phyloP scores from a whole-genome alignment of 2,888 invertebrate species.

The Megamerina dolium region DNA sequence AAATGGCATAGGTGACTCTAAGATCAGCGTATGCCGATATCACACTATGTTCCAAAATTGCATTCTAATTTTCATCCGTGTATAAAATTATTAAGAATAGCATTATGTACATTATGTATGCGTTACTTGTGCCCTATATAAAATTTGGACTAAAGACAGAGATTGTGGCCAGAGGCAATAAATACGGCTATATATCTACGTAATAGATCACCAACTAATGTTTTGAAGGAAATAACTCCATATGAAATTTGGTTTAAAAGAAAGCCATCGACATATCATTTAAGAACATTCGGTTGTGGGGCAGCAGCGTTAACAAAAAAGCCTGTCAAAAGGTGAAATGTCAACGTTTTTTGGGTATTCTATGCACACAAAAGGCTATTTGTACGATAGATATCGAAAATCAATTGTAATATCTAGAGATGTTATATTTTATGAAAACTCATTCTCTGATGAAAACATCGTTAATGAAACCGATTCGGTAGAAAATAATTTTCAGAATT shows the following conservation, averaged over 20 bases:
- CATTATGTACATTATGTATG: slow-evolving; percentile 7
- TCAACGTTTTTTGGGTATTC: slow-evolving; percentile 17
- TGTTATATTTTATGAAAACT: slow-evolving; percentile 19
- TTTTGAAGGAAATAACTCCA: too few relatives aligned
- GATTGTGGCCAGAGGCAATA: slow-evolving; percentile 21
- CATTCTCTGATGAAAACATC: slow-evolving; percentile 4
- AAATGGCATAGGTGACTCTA: too few relatives aligned
- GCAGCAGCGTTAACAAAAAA: slow-evolving; percentile 14
- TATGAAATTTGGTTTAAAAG: neutral
- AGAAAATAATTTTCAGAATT: too few relatives aligned
- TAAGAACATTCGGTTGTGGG: slow-evolving; percentile 16
- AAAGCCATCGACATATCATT: slow-evolving; percentile 8
- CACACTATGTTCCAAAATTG: slow-evolving; percentile 11
- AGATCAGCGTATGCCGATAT: slow-evolving; percentile 9
- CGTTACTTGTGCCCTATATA: slow-evolving; percentile 7
- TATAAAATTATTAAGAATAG: slow-evolving; percentile 13
- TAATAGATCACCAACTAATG: slow-evolving; percentile 21
- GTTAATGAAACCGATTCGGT: neutral
- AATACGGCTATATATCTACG: slow-evolving; percentile 20
- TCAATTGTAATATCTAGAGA: slow-evolving; percentile 15
- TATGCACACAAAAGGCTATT: slow-evolving; percentile 14
- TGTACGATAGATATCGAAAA: slow-evolving; percentile 12
- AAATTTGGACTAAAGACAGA: slow-evolving; percentile 12
- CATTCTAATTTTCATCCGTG: slow-evolving; percentile 12
- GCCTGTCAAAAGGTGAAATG: slow-evolving; percentile 12